A percentile compares a stretch with the other conserved stretches of the same genome.
These are phyloP conservation scores for Brachycybe producta DNA, from an alignment of 2,888 invertebrate genomes.

Conservation along the genomic window DNA sequence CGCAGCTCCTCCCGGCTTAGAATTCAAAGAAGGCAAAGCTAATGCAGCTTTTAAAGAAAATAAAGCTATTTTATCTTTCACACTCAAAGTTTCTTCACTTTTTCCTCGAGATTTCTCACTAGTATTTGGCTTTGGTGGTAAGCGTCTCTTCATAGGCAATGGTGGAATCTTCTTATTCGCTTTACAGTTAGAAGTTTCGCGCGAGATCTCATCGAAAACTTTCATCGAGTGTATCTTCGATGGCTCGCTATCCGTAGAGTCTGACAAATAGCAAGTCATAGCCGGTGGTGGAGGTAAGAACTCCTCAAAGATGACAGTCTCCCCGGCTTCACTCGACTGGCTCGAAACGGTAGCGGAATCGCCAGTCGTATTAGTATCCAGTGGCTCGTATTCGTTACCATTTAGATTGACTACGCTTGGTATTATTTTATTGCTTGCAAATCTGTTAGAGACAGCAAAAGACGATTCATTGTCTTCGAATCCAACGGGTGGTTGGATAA, in stretches of 20 bases:
- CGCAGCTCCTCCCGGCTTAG: not conserved
- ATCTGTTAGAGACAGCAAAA: not conserved
- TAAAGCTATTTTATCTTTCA: conserved; percentile 76
- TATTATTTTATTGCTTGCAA: conserved; percentile 14
- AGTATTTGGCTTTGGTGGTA: conserved; percentile 19
- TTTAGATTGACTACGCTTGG: conserved; percentile 7
- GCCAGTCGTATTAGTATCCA: conserved; percentile 18
- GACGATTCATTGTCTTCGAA: conserved; percentile 10
- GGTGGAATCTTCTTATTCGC: conserved; percentile 18
- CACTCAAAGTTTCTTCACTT: conserved; percentile 39
- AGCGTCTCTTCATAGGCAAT: conserved; percentile 20
- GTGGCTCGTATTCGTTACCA: conserved; percentile 15
- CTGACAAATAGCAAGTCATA: conserved; percentile 16
- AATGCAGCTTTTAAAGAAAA: conserved; percentile 42
- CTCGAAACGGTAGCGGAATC: conserved; percentile 23
- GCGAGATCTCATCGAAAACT: not conserved
- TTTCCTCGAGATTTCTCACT: conserved; percentile 8
- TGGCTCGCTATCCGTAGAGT: conserved; percentile 1
- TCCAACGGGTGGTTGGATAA: conserved; percentile 12
- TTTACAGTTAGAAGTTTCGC: too few relatives aligned
- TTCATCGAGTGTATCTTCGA: not conserved
- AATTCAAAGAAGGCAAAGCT: conserved; percentile 7
- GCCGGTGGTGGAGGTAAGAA: conserved; percentile 13
- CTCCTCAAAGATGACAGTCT: conserved; percentile 31
- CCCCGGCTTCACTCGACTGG: conserved; percentile 23